Conservation (phyloP, 2,113 vertebrate species). For the Mormyrus lacerda region DNA sequence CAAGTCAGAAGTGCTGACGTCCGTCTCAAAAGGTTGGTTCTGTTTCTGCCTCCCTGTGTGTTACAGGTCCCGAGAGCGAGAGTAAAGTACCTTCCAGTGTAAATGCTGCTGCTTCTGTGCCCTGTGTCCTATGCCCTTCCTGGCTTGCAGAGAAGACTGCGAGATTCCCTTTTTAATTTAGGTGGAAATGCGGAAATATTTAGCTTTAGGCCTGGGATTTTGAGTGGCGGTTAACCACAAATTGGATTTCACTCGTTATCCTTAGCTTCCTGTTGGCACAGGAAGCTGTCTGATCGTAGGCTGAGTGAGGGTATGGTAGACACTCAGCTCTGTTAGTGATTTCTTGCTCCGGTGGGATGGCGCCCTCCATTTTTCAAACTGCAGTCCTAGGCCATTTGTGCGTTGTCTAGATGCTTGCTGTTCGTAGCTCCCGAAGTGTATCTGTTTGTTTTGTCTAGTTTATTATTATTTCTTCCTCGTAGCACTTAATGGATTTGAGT, state of each 20-base stretch:
- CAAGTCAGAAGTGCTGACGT: slow-evolving; percentile 62
- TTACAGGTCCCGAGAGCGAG: slow-evolving; percentile 25
- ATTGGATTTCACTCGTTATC: not conserved
- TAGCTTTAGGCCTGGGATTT: not conserved
- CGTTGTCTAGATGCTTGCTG: not conserved
- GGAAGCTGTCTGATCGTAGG: not conserved
- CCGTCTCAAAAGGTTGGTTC: slow-evolving; percentile 72
- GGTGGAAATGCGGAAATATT: not conserved
- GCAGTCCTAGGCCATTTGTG: not conserved
- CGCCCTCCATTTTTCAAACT: not conserved
- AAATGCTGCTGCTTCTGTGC: not conserved
- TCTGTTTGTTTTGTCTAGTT: not conserved
- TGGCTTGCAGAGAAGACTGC: not conserved
- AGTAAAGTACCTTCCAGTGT: not conserved
- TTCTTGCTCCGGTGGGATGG: not conserved
- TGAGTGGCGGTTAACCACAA: not conserved
- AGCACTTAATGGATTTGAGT: not conserved
- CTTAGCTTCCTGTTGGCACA: not conserved
- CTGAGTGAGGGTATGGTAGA: not conserved
- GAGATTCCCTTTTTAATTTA: not conserved
- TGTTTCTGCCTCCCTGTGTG: slow-evolving; percentile 42
- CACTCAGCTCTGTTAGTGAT: not conserved
- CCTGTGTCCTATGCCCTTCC: not conserved
- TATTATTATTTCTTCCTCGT: not conserved
- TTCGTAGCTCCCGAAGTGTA: not conserved